Conservation (phyloP, 1,140 invertebrate genomes). For the Lethocerus indicus region DNA sequence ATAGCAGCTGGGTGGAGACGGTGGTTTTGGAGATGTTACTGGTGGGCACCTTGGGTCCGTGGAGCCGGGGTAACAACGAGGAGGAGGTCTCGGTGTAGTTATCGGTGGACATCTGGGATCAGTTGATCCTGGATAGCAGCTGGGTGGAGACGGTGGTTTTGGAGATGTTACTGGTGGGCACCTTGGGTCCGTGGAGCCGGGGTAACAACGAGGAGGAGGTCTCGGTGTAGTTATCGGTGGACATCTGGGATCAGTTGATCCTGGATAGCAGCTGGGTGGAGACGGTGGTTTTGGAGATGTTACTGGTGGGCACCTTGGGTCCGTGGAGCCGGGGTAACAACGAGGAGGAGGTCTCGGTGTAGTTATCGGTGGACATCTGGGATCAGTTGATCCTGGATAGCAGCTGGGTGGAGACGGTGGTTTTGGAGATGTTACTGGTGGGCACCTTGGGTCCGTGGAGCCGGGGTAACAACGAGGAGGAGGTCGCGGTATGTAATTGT, state of each 20-base stretch:
- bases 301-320: slow-evolving; percentile 20
- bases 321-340: slow-evolving; percentile 22
- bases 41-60: no score
- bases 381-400: slow-evolving; percentile 20
- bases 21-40: no score
- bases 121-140: no score
- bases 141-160: slow-evolving; percentile 20
- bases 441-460: slow-evolving; percentile 26
- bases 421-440: slow-evolving; percentile 17
- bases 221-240: slow-evolving; percentile 13
- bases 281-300: slow-evolving; percentile 13
- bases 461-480: slow-evolving; percentile 24
- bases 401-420: slow-evolving; percentile 17
- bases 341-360: slow-evolving; percentile 15
- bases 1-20: no score
- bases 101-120: no score
- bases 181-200: slow-evolving; percentile 22
- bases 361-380: slow-evolving; percentile 20
- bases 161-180: slow-evolving; percentile 18
- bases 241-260: slow-evolving; percentile 23
- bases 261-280: slow-evolving; percentile 20
- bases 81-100: no score
- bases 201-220: slow-evolving; percentile 21
- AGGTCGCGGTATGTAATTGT: slow-evolving; percentile 11
- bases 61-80: no score